phyloP scores from a whole-genome alignment of 1,140 invertebrate genomes.

The Drosophila sucinea region DNA sequence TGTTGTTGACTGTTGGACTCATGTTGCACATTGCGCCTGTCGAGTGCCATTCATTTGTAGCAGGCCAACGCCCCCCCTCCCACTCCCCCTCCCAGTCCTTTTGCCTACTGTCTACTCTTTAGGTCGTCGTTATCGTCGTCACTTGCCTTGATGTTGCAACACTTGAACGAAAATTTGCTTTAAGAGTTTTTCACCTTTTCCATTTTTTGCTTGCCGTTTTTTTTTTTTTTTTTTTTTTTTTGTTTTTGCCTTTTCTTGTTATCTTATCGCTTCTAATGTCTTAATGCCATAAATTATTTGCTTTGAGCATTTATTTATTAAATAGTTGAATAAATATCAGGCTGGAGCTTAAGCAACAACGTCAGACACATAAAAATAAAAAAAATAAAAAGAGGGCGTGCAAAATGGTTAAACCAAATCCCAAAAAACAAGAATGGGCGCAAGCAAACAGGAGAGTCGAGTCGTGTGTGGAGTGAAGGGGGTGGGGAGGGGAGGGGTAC shows the following conservation, averaged over 20 bases:
- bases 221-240: slow-evolving; percentile 5
- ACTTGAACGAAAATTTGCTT: slow-evolving; percentile 66
- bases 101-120: slow-evolving; percentile 36
- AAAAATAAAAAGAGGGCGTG: slow-evolving; percentile 41
- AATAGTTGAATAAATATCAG: slow-evolving; percentile 66
- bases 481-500: not conserved
- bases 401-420: slow-evolving; percentile 33
- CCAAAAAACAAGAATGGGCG: not conserved
- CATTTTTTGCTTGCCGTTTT: not conserved
- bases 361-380: not conserved
- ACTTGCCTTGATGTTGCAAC: slow-evolving; percentile 74
- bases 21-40: slow-evolving; percentile 75
- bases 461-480: slow-evolving; percentile 15
- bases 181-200: slow-evolving; percentile 57
- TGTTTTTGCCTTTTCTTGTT: slow-evolving; percentile 34
- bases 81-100: not conserved
- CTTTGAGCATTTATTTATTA: slow-evolving; percentile 41
- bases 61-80: not conserved
- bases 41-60: slow-evolving; percentile 69
- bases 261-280: slow-evolving; percentile 38
- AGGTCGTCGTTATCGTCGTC: slow-evolving; percentile 63
- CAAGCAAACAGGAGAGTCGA: not conserved
- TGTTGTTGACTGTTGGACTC: slow-evolving; percentile 44
- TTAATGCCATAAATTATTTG: slow-evolving; percentile 64
- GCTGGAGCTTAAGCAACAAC: slow-evolving; percentile 29